phyloP scores from a whole-genome alignment of 2,113 vertebrate species.

The Takifugu flavidus region DNA sequence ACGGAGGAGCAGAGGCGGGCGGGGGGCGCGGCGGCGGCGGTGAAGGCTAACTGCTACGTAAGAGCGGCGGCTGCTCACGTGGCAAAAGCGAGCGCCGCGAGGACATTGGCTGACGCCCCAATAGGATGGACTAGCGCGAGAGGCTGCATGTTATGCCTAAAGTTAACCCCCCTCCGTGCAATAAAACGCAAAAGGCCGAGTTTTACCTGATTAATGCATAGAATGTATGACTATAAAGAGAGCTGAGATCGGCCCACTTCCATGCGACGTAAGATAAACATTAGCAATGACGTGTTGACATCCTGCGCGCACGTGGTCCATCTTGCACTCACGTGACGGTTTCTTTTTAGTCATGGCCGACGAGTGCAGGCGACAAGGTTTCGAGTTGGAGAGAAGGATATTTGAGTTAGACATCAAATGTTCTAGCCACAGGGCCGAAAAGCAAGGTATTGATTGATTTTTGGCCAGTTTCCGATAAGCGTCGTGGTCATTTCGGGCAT shows the following conservation, averaged over 20 bases:
- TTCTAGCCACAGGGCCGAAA: constrained; percentile 73
- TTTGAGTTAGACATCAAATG: constrained; percentile 79
- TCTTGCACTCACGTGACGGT: constrained; percentile 70
- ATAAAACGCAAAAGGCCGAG: too few relatives aligned
- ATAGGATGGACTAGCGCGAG: constrained; percentile 11
- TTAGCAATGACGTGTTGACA: not conserved
- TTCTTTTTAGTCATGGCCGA: constrained; percentile 78
- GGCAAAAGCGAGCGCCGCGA: not conserved
- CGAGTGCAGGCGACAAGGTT: constrained; percentile 77
- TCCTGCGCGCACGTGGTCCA: constrained; percentile 64
- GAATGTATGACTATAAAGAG: too few relatives aligned
- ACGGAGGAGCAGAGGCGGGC: constrained; percentile 1
- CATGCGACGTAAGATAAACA: not conserved
- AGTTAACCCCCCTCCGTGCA: constrained; percentile 53
- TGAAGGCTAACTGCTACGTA: not conserved
- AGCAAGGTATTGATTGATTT: constrained; percentile 67
- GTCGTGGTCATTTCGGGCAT: not conserved
- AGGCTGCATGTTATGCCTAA: constrained; percentile 48
- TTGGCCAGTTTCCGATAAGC: not conserved
- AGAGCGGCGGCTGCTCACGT: constrained; percentile 1
- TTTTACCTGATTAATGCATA: too few relatives aligned
- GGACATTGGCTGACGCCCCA: constrained; percentile 18
- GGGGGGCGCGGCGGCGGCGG: not conserved
- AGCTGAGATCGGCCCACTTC: too few relatives aligned
- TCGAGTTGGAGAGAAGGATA: constrained; percentile 81